Conservation (phyloP, 2,113 vertebrate species). For the Oryzias celebensis region DNA sequence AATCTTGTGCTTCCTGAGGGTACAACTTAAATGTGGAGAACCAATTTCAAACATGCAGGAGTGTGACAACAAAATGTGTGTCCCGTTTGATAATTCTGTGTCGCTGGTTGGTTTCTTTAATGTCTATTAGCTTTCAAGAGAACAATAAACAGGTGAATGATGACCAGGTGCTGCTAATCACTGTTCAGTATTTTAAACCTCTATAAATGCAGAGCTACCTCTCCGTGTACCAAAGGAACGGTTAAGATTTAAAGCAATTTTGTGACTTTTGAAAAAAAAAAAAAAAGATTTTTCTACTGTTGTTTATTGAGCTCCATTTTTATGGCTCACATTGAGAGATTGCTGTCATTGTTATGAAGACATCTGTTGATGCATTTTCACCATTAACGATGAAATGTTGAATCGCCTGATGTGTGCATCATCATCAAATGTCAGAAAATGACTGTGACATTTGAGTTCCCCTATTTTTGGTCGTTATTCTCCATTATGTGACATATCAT, state of each 20-base stretch:
- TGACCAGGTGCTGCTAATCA: too few species aligned
- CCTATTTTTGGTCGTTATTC: not conserved
- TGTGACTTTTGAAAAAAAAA: not conserved
- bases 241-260: not conserved
- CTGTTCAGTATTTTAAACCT: too few species aligned
- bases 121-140: too few species aligned
- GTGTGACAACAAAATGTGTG: too few species aligned
- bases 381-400: constrained; percentile 25
- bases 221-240: too few species aligned
- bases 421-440: constrained; percentile 40
- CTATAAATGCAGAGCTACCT: too few species aligned
- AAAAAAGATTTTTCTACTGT: not conserved
- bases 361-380: constrained; percentile 11
- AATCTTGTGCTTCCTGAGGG: too few species aligned
- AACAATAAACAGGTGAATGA: too few species aligned
- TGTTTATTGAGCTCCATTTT: not conserved
- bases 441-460: constrained; percentile 49
- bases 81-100: too few species aligned
- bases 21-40: too few species aligned
- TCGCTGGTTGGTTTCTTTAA: too few species aligned
- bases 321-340: not conserved
- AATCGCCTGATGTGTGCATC: constrained; percentile 6
- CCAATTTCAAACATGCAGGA: too few species aligned
- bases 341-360: not conserved
- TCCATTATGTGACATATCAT: constrained; percentile 16